Percentiles rank a stretch among this genome's conserved stretches.
Conservation (phyloP, 2,113 vertebrate genomes). For the Tachysurus vachellii region DNA sequence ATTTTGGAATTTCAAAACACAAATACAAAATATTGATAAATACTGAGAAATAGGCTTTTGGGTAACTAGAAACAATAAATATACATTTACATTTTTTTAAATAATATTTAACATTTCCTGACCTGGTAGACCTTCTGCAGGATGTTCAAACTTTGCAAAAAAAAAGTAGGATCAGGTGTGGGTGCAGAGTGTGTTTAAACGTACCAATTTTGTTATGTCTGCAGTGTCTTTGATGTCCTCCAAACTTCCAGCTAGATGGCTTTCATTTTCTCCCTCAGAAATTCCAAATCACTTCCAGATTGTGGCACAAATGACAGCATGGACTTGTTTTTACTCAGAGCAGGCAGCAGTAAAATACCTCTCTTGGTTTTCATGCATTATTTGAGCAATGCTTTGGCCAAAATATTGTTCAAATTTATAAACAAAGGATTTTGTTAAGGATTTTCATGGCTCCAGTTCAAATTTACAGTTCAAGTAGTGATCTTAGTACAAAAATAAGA, state of each 20-base stretch:
- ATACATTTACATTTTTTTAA: not conserved
- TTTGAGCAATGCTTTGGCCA: not conserved
- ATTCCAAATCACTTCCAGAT: slow-evolving; percentile 57
- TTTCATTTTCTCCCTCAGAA: slow-evolving; percentile 67
- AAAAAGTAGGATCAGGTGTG: slow-evolving; percentile 29
- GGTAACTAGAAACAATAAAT: not conserved
- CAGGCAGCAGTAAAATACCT: not conserved
- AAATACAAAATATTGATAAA: not conserved
- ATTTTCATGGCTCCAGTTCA: not conserved
- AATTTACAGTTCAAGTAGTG: not conserved
- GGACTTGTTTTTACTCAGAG: slow-evolving; percentile 8
- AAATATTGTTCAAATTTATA: not conserved
- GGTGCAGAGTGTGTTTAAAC: slow-evolving; percentile 68
- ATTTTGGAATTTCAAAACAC: too few species aligned
- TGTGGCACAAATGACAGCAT: slow-evolving; percentile 30
- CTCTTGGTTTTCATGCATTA: not conserved
- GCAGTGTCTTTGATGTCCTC: slow-evolving; percentile 73
- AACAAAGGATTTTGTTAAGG: not conserved
- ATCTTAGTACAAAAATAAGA: slow-evolving; percentile 23
- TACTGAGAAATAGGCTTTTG: not conserved
- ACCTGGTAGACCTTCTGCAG: not conserved
- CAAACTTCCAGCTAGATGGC: slow-evolving; percentile 74
- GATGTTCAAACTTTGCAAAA: not conserved
- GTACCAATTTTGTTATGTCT: slow-evolving; percentile 76
- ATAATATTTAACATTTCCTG: not conserved